Base-by-base conservation (phyloP, 2,113 vertebrate species). In the Apodemus speciosus region DNA sequence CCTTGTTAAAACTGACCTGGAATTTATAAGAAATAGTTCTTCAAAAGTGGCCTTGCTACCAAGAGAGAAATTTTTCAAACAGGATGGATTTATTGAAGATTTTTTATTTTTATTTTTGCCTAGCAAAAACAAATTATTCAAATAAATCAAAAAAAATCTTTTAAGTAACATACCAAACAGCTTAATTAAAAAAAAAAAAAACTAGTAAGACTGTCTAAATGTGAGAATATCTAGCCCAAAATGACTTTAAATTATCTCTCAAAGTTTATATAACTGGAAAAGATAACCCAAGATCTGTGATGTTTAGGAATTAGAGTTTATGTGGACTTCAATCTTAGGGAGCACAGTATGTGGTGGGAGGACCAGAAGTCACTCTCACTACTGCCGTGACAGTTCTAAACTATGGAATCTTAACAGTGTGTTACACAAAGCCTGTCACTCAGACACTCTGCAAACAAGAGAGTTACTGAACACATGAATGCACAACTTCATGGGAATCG, bases 301-400 rank as follows among this genome's bases (percentile, higher is more conserved):
- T 66, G 62, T 85, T 90, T 66, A 96, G 93, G 66, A 60, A 93
- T 66, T 64, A 90, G 84, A 93, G 5, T 20, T 51, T 93, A 85
- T 92, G 90, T 96, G 73, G 91, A 88, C n/a, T 46, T 68, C 27
- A 46, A 15, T 72, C 18, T 62, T 92, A 89, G 86, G 89, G 87
- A 83, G 76, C 27, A 91, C 79, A 69, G 91, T 81, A 51, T 38
- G 4, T 96, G 64, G 91, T 90, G 9, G 91, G 97, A 97, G 95
- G 58, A 96, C 7, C 0, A 43, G 80, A 72, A 68, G 49, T 91
- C 71, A 68, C 79, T 81, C 18, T 96, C 92, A 64, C 97, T 97
- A 97, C 96, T 88, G 96, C 23, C 90, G 51, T 0, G 23, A 66
- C 10, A 16, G 15, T 0, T 14, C 91, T 75, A 76, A 62, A 30